Evolutionary conservation across 2,797 vertebrate genomes (phyloP), one percentile per base, ranked within the genome.

Genomic region (Anguilla obscura): DNA sequence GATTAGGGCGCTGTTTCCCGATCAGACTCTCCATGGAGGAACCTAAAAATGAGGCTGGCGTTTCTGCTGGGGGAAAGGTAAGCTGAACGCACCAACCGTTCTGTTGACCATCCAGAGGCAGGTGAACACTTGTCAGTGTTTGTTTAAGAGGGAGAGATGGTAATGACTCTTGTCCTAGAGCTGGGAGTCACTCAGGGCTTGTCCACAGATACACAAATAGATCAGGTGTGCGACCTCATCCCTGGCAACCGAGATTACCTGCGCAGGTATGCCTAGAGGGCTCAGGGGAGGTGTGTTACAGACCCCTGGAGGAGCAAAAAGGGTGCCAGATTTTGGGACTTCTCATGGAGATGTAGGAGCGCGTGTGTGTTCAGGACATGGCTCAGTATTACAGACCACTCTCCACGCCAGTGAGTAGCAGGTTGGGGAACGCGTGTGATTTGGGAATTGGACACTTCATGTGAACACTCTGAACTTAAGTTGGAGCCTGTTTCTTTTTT

Each of bases 371-470:
- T 90, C 40, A 87, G 16, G 52, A 89, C 89, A 89, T 92, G 91
- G 90, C 83, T 16, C 86, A 89, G 60, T 92, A 90, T 88, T 95
- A 92, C 88, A 92, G 92, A 87, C 88, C 92, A 0, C 89, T 90
- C 66, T 93, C 92, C 48, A 89, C 87, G 60, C 92, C 92, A 0
- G 90, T 90, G 89, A 94, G 92, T 91, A 91, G 7, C 18, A 0
- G 18, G 45, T 24, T 21, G 79, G 79, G 79, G 18, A 7, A 3
- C 33, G 12, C 5, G 40, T 48, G 40, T n/a, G 74, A 16, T 18
- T 79, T 40, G 36, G 74, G 30, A 4, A 12, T 3, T 18, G 33
- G 74, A 6, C 14, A 40, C 14, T 45, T 16, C 36, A 5, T 21
- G 5, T 40, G 6, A 79, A 40, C 9, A 21, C 36, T 36, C 14